Percentiles rank a stretch among this genome's conserved stretches.
phyloP scores from a whole-genome alignment of 2,888 invertebrate species.

The Machimus atricapillus region DNA sequence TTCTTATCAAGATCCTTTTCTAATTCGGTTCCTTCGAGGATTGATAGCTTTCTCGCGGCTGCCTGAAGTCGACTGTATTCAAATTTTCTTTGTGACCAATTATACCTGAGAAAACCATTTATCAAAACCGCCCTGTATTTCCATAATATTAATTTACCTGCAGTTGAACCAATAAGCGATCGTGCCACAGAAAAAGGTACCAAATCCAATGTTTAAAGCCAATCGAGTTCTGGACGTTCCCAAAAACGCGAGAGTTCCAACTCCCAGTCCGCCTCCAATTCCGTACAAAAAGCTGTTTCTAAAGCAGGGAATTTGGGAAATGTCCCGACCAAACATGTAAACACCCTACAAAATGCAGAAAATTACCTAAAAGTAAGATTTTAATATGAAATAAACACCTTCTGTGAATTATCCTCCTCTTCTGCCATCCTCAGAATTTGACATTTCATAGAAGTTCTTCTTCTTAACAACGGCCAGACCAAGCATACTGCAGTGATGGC shows the following conservation, averaged over 20 bases:
- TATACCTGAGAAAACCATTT: conserved; percentile 63
- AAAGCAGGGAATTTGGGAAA: conserved; percentile 81
- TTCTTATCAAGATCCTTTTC: conserved; percentile 57
- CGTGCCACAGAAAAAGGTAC: conserved; percentile 71
- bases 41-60: conserved; percentile 68
- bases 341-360: conserved; percentile 63
- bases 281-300: conserved; percentile 79
- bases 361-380: neutral
- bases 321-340: conserved; percentile 73
- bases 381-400: neutral
- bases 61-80: conserved; percentile 70
- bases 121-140: neutral
- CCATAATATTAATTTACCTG: conserved; percentile 53
- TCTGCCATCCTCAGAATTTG: neutral
- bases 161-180: conserved; percentile 74
- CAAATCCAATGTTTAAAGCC: conserved; percentile 73
- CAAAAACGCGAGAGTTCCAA: conserved; percentile 74
- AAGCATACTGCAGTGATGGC: neutral
- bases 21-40: conserved; percentile 70
- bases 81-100: conserved; percentile 72
- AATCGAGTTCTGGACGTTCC: conserved; percentile 73
- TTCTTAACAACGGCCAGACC: neutral
- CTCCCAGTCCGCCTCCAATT: conserved; percentile 72
- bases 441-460: neutral
- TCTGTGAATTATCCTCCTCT: neutral